Conservation (phyloP, 1,140 invertebrate species). For the Dinothrombium tinctorium region DNA sequence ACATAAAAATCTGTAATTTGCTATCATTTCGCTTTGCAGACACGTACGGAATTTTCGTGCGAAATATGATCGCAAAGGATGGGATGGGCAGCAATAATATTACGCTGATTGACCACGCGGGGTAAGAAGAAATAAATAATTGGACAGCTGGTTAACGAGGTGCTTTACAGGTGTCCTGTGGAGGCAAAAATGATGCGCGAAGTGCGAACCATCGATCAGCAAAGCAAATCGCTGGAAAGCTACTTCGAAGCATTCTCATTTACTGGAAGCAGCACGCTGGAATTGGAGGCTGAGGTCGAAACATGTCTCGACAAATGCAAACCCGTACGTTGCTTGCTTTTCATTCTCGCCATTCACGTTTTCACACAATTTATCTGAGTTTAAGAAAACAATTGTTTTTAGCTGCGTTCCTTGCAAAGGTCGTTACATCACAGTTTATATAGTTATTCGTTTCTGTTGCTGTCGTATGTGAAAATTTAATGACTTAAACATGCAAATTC, state of each 20-base stretch:
- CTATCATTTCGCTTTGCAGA: too few relatives aligned
- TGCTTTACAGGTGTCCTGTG: conserved; percentile 16
- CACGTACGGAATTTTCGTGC: conserved; percentile 13
- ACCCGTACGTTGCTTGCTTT: conserved; percentile 16
- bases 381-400: too few relatives aligned
- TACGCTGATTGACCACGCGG: conserved; percentile 13
- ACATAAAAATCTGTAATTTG: too few relatives aligned
- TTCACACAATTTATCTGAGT: too few relatives aligned
- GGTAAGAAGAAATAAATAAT: too few relatives aligned
- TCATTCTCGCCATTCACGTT: too few relatives aligned
- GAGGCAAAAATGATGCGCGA: conserved; percentile 17
- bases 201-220: conserved; percentile 13
- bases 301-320: conserved; percentile 15
- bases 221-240: conserved; percentile 15
- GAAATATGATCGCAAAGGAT: conserved; percentile 13
- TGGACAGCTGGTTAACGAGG: too few relatives aligned
- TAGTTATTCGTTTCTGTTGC: too few relatives aligned
- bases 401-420: too few relatives aligned
- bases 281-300: conserved; percentile 17
- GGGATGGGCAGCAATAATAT: conserved; percentile 8
- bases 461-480: too few relatives aligned
- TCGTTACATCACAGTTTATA: too few relatives aligned
- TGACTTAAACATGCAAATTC: too few relatives aligned
- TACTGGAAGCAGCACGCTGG: conserved; percentile 14
- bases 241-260: conserved; percentile 17